Evolutionary conservation across 2,888 invertebrate genomes (phyloP).

Genomic region (Gisinianus flammeolus): DNA sequence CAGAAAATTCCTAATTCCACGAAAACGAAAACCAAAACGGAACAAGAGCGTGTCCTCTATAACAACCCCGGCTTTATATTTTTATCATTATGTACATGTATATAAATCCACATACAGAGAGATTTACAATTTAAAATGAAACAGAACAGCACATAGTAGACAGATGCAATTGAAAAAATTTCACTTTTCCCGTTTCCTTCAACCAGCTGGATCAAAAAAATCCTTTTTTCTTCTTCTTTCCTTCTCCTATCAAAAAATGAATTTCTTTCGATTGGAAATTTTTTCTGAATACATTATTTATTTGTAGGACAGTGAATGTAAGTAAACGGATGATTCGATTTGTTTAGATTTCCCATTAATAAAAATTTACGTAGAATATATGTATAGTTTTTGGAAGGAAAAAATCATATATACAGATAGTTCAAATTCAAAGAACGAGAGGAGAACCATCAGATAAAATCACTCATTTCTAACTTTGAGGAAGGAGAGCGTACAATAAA

Average conservation of each 20-base stretch:
- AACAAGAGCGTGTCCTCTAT: no score
- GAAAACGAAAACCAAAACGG: no score
- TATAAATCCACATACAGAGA: no score
- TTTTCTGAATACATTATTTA: neutral
- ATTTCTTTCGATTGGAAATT: conserved; percentile 3
- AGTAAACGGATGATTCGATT: neutral
- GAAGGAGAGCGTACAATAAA: neutral
- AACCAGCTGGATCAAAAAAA: conserved; percentile 17
- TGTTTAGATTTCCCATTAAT: neutral
- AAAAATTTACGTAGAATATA: no score
- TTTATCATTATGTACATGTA: no score
- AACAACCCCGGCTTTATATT: no score
- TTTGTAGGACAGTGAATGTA: neutral
- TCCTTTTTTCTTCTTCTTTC: neutral
- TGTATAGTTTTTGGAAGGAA: no score
- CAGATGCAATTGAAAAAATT: neutral
- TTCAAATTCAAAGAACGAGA: no score
- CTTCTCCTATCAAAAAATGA: neutral
- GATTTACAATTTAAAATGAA: no score
- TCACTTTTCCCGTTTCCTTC: neutral
- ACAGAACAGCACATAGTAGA: neutral
- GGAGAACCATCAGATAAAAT: no score
- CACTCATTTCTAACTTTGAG: neutral
- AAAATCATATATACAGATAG: no score
- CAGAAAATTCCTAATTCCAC: no score